These are phyloP conservation scores for Ptyas mucosa DNA, from an alignment of 2,113 vertebrate species.

Conservation along the genomic window DNA sequence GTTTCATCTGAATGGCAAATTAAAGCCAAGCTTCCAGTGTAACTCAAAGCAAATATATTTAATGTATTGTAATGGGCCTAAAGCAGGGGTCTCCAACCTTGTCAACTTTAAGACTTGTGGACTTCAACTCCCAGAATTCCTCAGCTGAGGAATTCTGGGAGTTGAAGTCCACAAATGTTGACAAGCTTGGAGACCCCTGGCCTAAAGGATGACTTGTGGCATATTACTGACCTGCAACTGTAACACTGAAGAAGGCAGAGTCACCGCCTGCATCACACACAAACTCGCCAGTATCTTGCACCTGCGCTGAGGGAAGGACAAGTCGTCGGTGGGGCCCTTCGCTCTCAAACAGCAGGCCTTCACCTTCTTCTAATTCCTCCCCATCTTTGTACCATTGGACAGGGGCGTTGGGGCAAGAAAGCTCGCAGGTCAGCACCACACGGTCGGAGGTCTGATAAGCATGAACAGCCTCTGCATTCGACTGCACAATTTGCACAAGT, in stretches of 20 bases:
- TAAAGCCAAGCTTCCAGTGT: not conserved
- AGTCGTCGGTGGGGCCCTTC: slow-evolving; percentile 78
- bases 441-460: slow-evolving; percentile 75
- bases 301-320: slow-evolving; percentile 78
- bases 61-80: not conserved
- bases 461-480: slow-evolving; percentile 74
- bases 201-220: not conserved
- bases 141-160: no score
- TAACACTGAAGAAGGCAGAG: slow-evolving; percentile 76
- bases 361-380: slow-evolving; percentile 69
- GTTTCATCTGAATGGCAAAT: not conserved
- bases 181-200: not conserved
- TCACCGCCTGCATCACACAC: slow-evolving; percentile 67
- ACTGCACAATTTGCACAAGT: slow-evolving; percentile 79
- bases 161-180: no score
- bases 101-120: no score
- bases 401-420: slow-evolving; percentile 70
- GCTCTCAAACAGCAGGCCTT: slow-evolving; percentile 76
- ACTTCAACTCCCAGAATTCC: no score
- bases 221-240: slow-evolving; percentile 71
- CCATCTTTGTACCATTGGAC: slow-evolving; percentile 88
- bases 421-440: slow-evolving; percentile 86
- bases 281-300: slow-evolving; percentile 84
- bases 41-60: not conserved
- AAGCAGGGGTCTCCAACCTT: not conserved